phyloP scores from a whole-genome alignment of 2,113 vertebrate species.

The Macrotus californicus region DNA sequence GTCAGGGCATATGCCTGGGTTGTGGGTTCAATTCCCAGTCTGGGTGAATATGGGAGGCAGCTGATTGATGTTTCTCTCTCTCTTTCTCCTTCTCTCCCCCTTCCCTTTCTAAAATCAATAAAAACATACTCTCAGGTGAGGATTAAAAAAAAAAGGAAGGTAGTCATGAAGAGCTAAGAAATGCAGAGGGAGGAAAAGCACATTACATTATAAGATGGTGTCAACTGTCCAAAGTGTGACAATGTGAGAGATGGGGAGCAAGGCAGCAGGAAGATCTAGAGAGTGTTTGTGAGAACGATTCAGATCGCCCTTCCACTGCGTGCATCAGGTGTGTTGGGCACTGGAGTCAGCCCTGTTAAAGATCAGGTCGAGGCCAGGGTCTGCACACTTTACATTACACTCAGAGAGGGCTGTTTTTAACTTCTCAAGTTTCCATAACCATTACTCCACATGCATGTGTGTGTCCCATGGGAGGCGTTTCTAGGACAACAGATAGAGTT shows the following conservation, averaged over 20 bases:
- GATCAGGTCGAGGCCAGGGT: neutral
- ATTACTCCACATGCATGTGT: neutral
- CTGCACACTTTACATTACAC: neutral
- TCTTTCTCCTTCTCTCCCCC: too few relatives aligned
- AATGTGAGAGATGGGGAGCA: neutral
- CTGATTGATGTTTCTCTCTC: too few relatives aligned
- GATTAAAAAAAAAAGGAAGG: neutral
- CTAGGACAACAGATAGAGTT: slow-evolving; percentile 17
- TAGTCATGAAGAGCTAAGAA: neutral
- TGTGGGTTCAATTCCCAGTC: too few relatives aligned
- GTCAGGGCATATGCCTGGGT: too few relatives aligned
- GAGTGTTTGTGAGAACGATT: neutral
- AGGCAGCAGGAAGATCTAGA: neutral
- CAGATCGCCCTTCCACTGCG: neutral
- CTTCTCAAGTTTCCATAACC: neutral
- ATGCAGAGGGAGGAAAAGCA: neutral
- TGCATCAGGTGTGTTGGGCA: neutral
- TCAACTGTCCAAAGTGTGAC: neutral
- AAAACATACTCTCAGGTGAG: too few relatives aligned
- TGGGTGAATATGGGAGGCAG: too few relatives aligned
- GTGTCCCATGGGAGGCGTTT: neutral
- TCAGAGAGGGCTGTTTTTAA: neutral
- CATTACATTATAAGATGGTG: neutral
- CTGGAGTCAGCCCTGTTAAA: neutral
- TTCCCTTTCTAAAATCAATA: too few relatives aligned